Evolutionary conservation across 2,888 invertebrate genomes (phyloP), one percentile per base, ranked within the genome.

Genomic region (Galerucella pusilla): DNA sequence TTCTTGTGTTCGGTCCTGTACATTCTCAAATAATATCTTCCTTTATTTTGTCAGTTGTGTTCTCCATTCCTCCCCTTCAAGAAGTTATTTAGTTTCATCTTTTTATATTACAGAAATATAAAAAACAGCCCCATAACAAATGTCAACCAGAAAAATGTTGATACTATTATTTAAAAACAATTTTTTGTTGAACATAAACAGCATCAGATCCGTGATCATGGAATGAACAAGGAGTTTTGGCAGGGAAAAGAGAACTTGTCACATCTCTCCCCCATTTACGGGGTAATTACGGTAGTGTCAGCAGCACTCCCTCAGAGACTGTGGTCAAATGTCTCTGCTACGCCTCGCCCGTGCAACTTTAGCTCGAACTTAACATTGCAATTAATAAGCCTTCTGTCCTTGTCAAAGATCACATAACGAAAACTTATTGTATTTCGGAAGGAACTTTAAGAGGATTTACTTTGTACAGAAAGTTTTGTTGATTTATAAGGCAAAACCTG

Each of bases 271-370:
- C 72, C 59, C 59, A 67, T 72, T 78, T 75, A 77, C 78, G 80
- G 79, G 45, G 42, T 82, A 83, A 83, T 83, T 83, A 83, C 82
- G 79, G 80, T 79, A 78, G 82, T 83, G 83, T 83, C 83, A 83
- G 78, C 77, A 80, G 80, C 83, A 83, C 82, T 79, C 81, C 83
- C 83, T 81, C 73, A 77, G 80, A 80, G 81, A 78, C 77, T 83
- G 83, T 78, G 83, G 83, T 83, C 82, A 78, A 79, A 78, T 70
- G 76, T 78, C 49, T 25, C 49, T 14, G 63, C 28, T 59, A 60
- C 60, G 59, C 69, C 61, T 70, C 76, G 75, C 77, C 78, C 76
- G 77, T 75, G 74, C 75, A 76, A 79, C 78, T 76, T 76, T 75
- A 76, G 75, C 75, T 71, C 35, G 35, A 80, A 80, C 78, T 80